Base-by-base conservation (phyloP, 2,113 vertebrate genomes). In the Gulo gulo region DNA sequence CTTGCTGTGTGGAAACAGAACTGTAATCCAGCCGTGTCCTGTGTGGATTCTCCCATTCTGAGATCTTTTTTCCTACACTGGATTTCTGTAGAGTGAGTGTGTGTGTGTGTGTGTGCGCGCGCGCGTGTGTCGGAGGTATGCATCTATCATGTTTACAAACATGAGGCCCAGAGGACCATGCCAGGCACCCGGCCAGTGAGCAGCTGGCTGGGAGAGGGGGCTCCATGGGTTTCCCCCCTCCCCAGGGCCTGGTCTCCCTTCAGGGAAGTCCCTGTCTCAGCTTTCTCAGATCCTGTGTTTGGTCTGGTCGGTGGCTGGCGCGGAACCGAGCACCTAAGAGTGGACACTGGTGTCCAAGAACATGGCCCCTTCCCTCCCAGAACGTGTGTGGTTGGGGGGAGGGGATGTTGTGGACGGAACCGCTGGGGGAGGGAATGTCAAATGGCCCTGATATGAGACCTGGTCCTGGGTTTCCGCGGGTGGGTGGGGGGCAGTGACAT, bases 101-200 rank as follows among this genome's bases (percentile, higher is more conserved):
- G 15, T 42, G 61, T 55, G 45, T 21, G n/a, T 47, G 55, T 57
- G 78, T 52, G 78, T 36, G 67, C 23, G 50, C 5, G 55, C 2
- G 36, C 7, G 52, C 3, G 52, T 39, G 12, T 47, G 63, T 82
- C 21, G 23, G 26, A 57, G 71, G 36, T 74, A 45, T 2, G 0
- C 23, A 12, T 74, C 71, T 74, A 23, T 45, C 12, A n/a, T n/a
- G 21, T 34, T 88, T 29, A 45, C 20, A 34, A 65, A 7, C 1
- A 1, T 0, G 18, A 61, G 50, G 31, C 50, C 47, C 26, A 18
- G 67, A 18, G 76, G 45, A 21, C 10, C 0, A 0, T 15, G 69
- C 23, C 36, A 15, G 81, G 11, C 2, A 4, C 39, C 78, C 2
- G 2, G 74, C 0, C 13, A 16, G 23, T 16, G 8, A 3, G 11